phyloP scores from a whole-genome alignment of 2,797 vertebrate genomes.

The Trematomus bernacchii region DNA sequence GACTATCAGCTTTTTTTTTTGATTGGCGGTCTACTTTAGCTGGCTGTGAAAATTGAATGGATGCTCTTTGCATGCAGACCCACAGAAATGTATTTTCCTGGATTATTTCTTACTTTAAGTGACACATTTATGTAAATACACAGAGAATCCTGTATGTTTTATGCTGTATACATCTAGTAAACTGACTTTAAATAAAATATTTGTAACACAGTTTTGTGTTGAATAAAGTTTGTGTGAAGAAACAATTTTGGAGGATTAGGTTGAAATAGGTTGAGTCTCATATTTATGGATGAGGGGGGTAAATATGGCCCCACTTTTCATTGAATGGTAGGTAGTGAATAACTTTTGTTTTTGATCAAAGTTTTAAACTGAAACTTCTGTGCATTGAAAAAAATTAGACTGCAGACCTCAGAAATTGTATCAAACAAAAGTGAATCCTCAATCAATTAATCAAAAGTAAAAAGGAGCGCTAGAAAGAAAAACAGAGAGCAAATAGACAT shows the following conservation, averaged over 20 bases:
- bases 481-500: background rate
- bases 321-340: conserved; percentile 54
- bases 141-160: background rate
- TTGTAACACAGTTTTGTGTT: conserved; percentile 27
- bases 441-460: conserved; percentile 1
- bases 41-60: conserved; percentile 53
- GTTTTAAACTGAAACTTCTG: background rate
- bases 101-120: conserved; percentile 44
- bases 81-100: conserved; percentile 45
- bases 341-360: conserved; percentile 24
- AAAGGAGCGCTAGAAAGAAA: background rate
- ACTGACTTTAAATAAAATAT: conserved; percentile 30
- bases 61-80: conserved; percentile 55
- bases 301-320: conserved; percentile 76
- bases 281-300: conserved; percentile 82
- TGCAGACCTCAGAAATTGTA: background rate
- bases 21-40: conserved; percentile 55
- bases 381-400: conserved; percentile 5
- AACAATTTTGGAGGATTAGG: conserved; percentile 61
- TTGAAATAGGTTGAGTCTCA: conserved; percentile 64
- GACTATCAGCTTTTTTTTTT: conserved; percentile 51
- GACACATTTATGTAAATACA: conserved; percentile 22
- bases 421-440: background rate
- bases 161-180: conserved; percentile 19
- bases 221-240: conserved; percentile 41